phyloP scores from a whole-genome alignment of 1,140 invertebrate species.

The Lasioglossum albipes region DNA sequence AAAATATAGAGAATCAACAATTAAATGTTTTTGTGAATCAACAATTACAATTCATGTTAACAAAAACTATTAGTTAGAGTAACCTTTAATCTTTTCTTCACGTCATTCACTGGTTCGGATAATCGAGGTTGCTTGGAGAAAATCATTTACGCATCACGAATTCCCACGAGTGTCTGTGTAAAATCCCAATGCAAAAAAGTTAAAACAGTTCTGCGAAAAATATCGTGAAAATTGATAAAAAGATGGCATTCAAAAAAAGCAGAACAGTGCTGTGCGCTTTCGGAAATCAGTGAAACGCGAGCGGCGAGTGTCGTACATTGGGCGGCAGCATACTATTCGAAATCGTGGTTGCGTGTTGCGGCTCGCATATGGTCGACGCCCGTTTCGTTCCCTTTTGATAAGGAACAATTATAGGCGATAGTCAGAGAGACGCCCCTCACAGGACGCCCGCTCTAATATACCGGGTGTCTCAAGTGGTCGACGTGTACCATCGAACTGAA shows the following conservation, averaged over 20 bases:
- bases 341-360: constrained; percentile 19
- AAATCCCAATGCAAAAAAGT: too few relatives aligned
- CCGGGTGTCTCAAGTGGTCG: constrained; percentile 60
- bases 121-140: too few relatives aligned
- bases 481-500: constrained; percentile 24
- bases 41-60: too few relatives aligned
- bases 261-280: neutral
- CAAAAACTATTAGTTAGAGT: too few relatives aligned
- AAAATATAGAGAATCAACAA: too few relatives aligned
- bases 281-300: neutral
- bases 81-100: too few relatives aligned
- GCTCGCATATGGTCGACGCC: constrained; percentile 56
- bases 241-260: neutral
- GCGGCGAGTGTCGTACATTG: neutral
- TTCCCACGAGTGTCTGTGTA: too few relatives aligned
- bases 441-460: constrained; percentile 42
- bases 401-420: constrained; percentile 65
- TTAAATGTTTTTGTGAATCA: too few relatives aligned
- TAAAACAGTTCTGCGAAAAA: too few relatives aligned
- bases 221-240: neutral
- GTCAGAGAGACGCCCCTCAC: constrained; percentile 55
- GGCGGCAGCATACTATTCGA: neutral
- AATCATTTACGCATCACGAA: too few relatives aligned
- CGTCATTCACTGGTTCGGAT: too few relatives aligned
- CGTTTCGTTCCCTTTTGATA: constrained; percentile 55